Evolutionary conservation across 2,797 vertebrate species (phyloP), one percentile per base, ranked within the genome.

Genomic region (Sebastes cheni): DNA sequence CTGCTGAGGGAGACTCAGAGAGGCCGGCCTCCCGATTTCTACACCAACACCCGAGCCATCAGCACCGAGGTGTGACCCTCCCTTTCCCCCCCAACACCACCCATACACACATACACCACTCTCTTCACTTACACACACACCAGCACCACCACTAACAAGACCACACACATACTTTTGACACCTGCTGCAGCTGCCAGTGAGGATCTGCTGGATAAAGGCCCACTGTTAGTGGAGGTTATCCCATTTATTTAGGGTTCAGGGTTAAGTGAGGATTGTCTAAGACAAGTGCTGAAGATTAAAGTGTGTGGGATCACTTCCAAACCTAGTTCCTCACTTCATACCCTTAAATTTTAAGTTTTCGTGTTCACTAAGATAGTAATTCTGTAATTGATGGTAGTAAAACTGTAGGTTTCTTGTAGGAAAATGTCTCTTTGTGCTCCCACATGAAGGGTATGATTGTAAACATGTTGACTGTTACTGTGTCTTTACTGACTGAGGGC

Each of bases 21-120:
- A 84, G 88, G 94, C 8, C 87, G 94, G 4, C 89, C 87, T 61
- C 95, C 91, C 0, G 96, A 98, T 77, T 92, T 96, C 88, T 97
- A 97, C 95, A 96, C 94, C 5, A 97, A 97, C 93, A 96, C 96
- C 22, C 95, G 95, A 85, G 97, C 97, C 92, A 93, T 99, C 94
- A 99, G 97, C 95, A 99, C 98, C 0, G 97, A 98, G 16, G 98
- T 99, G 93, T 99, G 93, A 97, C 80, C 79, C 4, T 25, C 70
- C 13, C 0, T 36, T 25, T 25, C 34, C 32, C 4, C 0, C 64
- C 50, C 22, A 6, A 14, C 29, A 60, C 70, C 52, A 42, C 74
- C 27, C 56, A 50, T 36, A 55, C 68, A 73, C 8, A 54, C 30
- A 59, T 46, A 18, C 7, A 61, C 60, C 1, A n/a, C 10, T 65